Evolutionary conservation across 2,797 vertebrate genomes (phyloP).

Genomic region (Luscinia megarhynchos): DNA sequence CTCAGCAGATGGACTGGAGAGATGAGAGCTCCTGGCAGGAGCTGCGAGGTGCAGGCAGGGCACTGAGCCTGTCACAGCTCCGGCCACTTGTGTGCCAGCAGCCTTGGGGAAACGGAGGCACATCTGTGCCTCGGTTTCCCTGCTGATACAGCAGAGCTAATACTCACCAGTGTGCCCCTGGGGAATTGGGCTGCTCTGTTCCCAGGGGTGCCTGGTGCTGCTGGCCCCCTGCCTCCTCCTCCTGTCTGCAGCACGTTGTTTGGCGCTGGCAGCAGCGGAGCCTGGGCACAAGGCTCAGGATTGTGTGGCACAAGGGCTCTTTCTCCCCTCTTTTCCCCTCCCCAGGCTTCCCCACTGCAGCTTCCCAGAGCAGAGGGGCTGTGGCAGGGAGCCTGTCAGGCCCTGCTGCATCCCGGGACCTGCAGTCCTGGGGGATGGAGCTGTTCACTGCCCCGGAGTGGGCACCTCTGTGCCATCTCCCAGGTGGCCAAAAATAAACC

Average conservation of each 20-base stretch:
- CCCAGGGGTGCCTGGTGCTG: not conserved
- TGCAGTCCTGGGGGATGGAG: accelerated
- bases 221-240: not conserved
- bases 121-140: not conserved
- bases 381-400: not conserved
- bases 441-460: accelerated
- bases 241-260: not conserved
- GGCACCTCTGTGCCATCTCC: not conserved
- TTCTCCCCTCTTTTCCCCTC: slow-evolving; percentile 49
- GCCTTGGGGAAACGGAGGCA: not conserved
- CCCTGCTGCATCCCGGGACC: accelerated
- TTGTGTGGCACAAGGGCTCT: slow-evolving; percentile 52
- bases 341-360: not conserved
- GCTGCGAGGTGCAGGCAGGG: not conserved
- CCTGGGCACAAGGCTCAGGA: slow-evolving; percentile 59
- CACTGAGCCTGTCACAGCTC: not conserved
- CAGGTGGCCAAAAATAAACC: not conserved
- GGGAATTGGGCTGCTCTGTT: not conserved
- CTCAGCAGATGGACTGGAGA: accelerated
- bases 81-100: not conserved
- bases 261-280: slow-evolving; percentile 25
- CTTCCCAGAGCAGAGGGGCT: not conserved
- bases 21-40: not conserved
- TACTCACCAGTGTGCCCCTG: not conserved
- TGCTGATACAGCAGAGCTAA: not conserved